A percentile compares a stretch with the other conserved stretches of the same genome.
These are phyloP conservation scores for Atlantisia rogersi DNA, from an alignment of 2,113 vertebrate genomes.

Conservation along the genomic window DNA sequence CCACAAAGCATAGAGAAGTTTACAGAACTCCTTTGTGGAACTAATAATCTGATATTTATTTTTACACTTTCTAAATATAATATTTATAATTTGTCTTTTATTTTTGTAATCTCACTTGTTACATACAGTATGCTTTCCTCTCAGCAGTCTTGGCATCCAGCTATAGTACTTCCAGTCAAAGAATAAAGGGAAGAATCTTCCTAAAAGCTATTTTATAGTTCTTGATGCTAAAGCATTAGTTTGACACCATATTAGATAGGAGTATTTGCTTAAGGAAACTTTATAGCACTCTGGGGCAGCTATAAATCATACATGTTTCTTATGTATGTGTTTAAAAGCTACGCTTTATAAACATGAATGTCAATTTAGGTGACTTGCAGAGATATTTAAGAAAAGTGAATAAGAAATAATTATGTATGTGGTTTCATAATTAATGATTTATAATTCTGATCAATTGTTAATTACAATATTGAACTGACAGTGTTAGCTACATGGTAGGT, in stretches of 20 bases:
- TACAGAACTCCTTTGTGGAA: background rate
- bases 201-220: background rate
- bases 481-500: background rate
- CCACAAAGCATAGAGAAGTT: background rate
- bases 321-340: background rate
- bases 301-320: background rate
- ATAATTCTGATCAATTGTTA: background rate
- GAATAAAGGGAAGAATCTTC: background rate
- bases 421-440: background rate
- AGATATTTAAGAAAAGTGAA: background rate
- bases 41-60: background rate
- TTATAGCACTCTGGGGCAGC: background rate
- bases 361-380: background rate
- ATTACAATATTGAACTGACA: background rate
- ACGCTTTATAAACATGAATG: background rate
- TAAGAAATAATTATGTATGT: background rate
- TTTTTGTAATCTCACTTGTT: background rate
- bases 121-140: too few species aligned
- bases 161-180: background rate
- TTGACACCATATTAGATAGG: background rate
- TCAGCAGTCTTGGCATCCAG: background rate
- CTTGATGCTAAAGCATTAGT: background rate
- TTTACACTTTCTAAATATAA: background rate
- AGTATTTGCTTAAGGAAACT: background rate
- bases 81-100: background rate